phyloP scores from a whole-genome alignment of 1,140 invertebrate genomes.

The Drosophila subobscura region DNA sequence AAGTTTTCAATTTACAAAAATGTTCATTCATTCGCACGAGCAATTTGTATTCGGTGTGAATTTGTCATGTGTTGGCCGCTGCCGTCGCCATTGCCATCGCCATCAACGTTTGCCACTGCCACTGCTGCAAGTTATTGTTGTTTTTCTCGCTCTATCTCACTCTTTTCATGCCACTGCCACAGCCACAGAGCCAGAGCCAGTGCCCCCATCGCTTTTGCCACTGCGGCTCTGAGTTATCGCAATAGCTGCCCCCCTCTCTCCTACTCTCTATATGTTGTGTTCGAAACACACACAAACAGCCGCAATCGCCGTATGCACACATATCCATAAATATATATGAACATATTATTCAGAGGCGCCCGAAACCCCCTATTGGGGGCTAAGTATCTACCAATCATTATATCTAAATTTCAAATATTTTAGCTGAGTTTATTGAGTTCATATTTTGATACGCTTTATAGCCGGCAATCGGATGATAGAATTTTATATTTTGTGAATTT shows the following conservation, averaged over 20 bases:
- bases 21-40: constrained; percentile 81
- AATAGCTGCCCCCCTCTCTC: constrained; percentile 8
- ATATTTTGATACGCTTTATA: too few species aligned
- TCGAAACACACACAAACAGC: constrained; percentile 35
- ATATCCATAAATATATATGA: constrained; percentile 28
- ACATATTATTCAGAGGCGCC: constrained; percentile 1
- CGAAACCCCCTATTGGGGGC: background rate
- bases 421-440: too few species aligned
- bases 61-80: constrained; percentile 72
- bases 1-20: constrained; percentile 82
- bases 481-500: too few species aligned
- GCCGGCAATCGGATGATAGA: too few species aligned
- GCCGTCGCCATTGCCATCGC: background rate
- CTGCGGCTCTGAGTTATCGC: constrained; percentile 53
- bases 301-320: constrained; percentile 43
- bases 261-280: constrained; percentile 8
- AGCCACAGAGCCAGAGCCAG: background rate
- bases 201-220: constrained; percentile 23
- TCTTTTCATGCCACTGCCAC: constrained; percentile 33
- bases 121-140: constrained; percentile 47
- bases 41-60: constrained; percentile 82
- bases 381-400: background rate
- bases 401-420: too few species aligned
- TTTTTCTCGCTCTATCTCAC: constrained; percentile 20
- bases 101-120: constrained; percentile 16